A percentile compares a stretch with the other conserved stretches of the same genome.
Conservation (phyloP, 1,140 invertebrate genomes). For the Brachionus asplanchnoidis region DNA sequence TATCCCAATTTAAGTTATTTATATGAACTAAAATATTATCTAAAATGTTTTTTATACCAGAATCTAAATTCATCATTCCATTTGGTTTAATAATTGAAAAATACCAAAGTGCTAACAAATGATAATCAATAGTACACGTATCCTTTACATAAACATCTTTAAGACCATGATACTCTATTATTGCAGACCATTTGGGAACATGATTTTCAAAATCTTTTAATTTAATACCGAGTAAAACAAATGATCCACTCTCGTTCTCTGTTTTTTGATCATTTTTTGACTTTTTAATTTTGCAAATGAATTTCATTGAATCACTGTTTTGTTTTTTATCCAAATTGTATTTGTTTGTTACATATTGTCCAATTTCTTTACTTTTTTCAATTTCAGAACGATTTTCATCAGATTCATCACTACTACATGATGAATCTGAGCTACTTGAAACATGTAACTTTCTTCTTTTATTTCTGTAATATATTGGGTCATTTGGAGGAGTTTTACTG, state of each 20-base stretch:
- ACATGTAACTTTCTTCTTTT: neutral
- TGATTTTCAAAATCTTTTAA: neutral
- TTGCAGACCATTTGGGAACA: neutral
- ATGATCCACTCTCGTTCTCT: neutral
- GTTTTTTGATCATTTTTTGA: neutral
- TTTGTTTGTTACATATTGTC: neutral
- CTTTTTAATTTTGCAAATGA: neutral
- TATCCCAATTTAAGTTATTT: neutral
- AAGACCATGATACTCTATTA: neutral
- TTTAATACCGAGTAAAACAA: neutral
- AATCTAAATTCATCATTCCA: neutral
- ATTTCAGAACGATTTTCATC: neutral
- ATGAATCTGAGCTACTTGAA: neutral
- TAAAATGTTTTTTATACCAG: neutral
- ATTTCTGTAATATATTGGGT: neutral
- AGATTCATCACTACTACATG: neutral
- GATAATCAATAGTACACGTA: constrained; percentile 2
- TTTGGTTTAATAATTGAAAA: neutral
- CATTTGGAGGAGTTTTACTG: neutral
- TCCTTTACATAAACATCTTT: neutral
- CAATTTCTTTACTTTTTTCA: neutral
- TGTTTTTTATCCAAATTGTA: neutral
- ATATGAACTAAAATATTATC: neutral
- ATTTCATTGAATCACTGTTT: neutral
- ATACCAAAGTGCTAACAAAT: neutral